phyloP scores from a whole-genome alignment of 2,797 vertebrate species.

The Pempheris klunzingeri region DNA sequence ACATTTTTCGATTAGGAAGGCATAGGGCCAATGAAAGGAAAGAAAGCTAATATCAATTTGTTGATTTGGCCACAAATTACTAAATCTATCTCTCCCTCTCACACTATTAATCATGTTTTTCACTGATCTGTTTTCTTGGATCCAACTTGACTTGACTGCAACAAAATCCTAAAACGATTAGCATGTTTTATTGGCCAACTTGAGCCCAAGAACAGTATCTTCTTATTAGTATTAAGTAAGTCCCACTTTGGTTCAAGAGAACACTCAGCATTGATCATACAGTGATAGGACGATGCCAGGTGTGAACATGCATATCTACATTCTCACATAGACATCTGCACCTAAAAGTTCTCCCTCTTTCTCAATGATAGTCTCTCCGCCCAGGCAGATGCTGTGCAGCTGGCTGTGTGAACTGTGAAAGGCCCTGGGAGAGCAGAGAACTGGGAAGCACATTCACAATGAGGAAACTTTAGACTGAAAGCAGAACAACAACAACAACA shows the following conservation, averaged over 20 bases:
- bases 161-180: not conserved
- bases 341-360: conserved; percentile 6
- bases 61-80: not conserved
- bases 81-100: not conserved
- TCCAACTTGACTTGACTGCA: not conserved
- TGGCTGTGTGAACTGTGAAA: conserved; percentile 59
- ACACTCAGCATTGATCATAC: conserved; percentile 15
- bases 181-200: not conserved
- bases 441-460: conserved; percentile 43
- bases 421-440: conserved; percentile 51
- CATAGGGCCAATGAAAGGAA: not conserved
- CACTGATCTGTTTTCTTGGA: not conserved
- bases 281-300: conserved; percentile 18
- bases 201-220: not conserved
- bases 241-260: conserved; percentile 18
- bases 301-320: conserved; percentile 2
- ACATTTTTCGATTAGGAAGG: not conserved
- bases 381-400: conserved; percentile 65
- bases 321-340: not conserved
- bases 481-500: conserved; percentile 54
- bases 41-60: not conserved
- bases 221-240: not conserved
- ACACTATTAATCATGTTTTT: not conserved
- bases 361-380: conserved; percentile 23
- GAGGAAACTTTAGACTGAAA: conserved; percentile 57